Conservation (phyloP, 2,797 vertebrate species). For the Pseudochromis fuscus region DNA sequence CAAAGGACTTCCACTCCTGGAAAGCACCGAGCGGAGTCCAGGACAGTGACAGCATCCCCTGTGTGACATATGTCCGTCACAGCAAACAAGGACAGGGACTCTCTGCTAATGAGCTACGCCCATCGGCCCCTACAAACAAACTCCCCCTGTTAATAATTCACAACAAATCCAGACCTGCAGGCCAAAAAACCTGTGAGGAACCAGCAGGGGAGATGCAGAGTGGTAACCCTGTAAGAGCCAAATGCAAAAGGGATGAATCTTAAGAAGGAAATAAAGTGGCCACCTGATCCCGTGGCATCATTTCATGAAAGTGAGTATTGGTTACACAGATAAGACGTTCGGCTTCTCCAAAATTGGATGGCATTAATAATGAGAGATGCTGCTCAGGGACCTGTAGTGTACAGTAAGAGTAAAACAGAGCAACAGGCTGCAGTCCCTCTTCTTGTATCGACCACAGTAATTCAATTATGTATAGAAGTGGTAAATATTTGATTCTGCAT, state of each 20-base stretch:
- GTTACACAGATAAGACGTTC: constrained; percentile 69
- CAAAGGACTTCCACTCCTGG: neutral
- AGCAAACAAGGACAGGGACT: constrained; percentile 25
- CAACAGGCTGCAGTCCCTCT: neutral
- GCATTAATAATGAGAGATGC: constrained; percentile 58
- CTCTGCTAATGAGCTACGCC: constrained; percentile 51
- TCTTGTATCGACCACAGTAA: too few relatives aligned
- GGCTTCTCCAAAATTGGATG: constrained; percentile 34
- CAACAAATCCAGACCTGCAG: constrained; percentile 42
- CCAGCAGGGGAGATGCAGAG: constrained; percentile 35
- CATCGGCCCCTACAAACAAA: constrained; percentile 45
- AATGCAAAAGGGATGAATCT: constrained; percentile 54
- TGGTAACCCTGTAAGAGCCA: constrained; percentile 73
- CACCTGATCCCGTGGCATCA: constrained; percentile 70
- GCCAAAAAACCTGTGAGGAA: constrained; percentile 37
- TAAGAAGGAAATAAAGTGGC: constrained; percentile 62
- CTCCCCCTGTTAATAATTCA: constrained; percentile 76
- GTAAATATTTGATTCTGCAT: neutral
- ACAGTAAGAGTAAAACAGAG: neutral
- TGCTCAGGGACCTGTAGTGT: constrained; percentile 20
- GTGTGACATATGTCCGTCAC: constrained; percentile 34
- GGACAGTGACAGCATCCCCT: neutral
- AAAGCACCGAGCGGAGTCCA: neutral
- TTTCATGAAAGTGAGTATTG: constrained; percentile 77
- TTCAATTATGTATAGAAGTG: neutral